Evolutionary conservation across 2,888 invertebrate genomes (phyloP).

Genomic region (Atherix ibis): DNA sequence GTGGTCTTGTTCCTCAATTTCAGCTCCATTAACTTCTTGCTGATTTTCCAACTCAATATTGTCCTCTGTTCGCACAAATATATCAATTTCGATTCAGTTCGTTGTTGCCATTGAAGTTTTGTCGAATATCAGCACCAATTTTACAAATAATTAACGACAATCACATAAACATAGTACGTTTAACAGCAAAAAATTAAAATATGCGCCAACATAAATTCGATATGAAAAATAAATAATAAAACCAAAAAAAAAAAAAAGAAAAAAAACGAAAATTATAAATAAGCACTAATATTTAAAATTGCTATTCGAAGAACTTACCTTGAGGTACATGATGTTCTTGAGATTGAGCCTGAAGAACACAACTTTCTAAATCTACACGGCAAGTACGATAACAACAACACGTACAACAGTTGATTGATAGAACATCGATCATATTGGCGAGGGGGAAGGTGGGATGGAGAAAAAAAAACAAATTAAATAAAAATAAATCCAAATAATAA

Average conservation of each 20-base stretch:
- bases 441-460: too few species aligned
- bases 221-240: too few species aligned
- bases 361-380: constrained; percentile 48
- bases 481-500: constrained; percentile 12
- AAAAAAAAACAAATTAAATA: constrained; percentile 12
- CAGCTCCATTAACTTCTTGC: constrained; percentile 23
- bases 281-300: constrained; percentile 3
- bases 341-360: constrained; percentile 40
- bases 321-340: constrained; percentile 17
- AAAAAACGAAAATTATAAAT: constrained; percentile 14
- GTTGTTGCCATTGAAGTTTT: too few species aligned
- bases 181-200: too few species aligned
- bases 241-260: constrained; percentile 20
- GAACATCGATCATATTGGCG: too few species aligned
- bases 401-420: constrained; percentile 13
- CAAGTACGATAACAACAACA: constrained; percentile 14
- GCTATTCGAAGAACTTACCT: constrained; percentile 5
- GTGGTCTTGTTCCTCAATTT: constrained; percentile 21
- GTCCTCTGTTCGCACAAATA: constrained; percentile 34
- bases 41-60: constrained; percentile 28
- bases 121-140: too few species aligned
- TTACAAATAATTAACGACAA: too few species aligned
- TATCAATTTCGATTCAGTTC: too few species aligned
- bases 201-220: too few species aligned
- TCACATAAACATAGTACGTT: too few species aligned